Evolutionary conservation across 2,113 vertebrate species (phyloP).

Genomic region (Ammodramus savannarum): DNA sequence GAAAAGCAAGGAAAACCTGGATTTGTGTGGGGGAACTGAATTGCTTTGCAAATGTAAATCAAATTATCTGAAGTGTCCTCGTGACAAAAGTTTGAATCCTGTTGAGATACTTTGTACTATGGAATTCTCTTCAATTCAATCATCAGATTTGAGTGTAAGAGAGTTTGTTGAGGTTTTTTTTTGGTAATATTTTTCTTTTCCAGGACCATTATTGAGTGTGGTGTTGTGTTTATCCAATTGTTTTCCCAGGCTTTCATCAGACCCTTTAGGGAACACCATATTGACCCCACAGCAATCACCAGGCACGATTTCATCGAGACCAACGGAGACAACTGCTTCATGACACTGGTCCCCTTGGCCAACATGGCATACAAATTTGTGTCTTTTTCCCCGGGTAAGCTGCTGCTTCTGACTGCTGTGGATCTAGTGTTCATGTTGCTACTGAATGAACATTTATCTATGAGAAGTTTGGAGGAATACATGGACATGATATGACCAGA

Average conservation of each 20-base stretch:
- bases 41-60: background rate
- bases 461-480: background rate
- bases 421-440: background rate
- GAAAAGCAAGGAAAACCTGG: background rate
- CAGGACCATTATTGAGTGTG: background rate
- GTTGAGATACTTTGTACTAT: background rate
- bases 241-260: constrained; percentile 90
- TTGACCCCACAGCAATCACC: constrained; percentile 97
- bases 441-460: background rate
- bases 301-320: constrained; percentile 98
- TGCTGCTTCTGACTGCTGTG: background rate
- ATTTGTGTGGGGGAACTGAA: background rate
- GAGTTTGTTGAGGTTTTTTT: rapidly evolving
- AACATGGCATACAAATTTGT: constrained; percentile 92
- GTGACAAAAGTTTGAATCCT: background rate
- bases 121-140: background rate
- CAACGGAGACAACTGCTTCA: constrained; percentile 97
- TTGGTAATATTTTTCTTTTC: background rate
- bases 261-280: constrained; percentile 96
- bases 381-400: constrained; percentile 84
- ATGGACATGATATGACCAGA: background rate
- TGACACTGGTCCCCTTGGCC: constrained; percentile 86
- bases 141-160: background rate
- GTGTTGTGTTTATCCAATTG: background rate
- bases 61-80: background rate